Conservation (phyloP, 2,113 vertebrate species). For the Oryzias curvinotus region DNA sequence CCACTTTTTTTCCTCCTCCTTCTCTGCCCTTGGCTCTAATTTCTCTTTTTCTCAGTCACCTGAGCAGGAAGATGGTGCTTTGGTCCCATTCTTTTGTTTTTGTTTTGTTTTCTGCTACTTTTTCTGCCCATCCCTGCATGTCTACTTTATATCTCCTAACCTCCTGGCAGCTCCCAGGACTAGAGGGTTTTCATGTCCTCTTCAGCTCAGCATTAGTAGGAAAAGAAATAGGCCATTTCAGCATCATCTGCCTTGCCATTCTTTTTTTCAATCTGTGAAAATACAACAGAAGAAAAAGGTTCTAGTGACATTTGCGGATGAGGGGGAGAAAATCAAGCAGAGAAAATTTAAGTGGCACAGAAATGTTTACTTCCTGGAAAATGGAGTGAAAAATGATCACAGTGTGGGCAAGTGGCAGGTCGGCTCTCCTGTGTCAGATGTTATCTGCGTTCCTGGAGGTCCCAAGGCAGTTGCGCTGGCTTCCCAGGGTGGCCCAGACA, state of each 20-base stretch:
- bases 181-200: slow-evolving; percentile 36
- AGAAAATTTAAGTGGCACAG: slow-evolving; percentile 22
- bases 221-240: slow-evolving; percentile 65
- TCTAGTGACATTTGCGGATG: slow-evolving; percentile 3
- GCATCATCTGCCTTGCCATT: slow-evolving; percentile 35
- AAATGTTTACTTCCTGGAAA: slow-evolving; percentile 17
- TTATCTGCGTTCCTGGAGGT: slow-evolving; percentile 54
- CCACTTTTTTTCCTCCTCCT: slow-evolving; percentile 15
- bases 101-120: slow-evolving; percentile 42
- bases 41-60: slow-evolving; percentile 33
- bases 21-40: slow-evolving; percentile 44
- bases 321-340: slow-evolving; percentile 10
- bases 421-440: slow-evolving; percentile 50
- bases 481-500: slow-evolving; percentile 60
- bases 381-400: slow-evolving; percentile 2
- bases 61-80: slow-evolving; percentile 29
- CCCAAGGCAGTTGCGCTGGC: slow-evolving; percentile 51
- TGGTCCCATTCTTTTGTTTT: slow-evolving; percentile 17
- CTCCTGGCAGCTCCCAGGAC: slow-evolving; percentile 20
- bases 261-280: slow-evolving; percentile 15
- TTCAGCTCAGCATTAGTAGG: slow-evolving; percentile 29
- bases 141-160: slow-evolving; percentile 7
- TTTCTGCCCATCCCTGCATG: slow-evolving; percentile 15
- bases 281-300: slow-evolving; percentile 15
- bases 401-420: slow-evolving; percentile 26